Evolutionary conservation across 2,113 vertebrate species (phyloP).

Genomic region (Rhegmatorhina hoffmannsi): DNA sequence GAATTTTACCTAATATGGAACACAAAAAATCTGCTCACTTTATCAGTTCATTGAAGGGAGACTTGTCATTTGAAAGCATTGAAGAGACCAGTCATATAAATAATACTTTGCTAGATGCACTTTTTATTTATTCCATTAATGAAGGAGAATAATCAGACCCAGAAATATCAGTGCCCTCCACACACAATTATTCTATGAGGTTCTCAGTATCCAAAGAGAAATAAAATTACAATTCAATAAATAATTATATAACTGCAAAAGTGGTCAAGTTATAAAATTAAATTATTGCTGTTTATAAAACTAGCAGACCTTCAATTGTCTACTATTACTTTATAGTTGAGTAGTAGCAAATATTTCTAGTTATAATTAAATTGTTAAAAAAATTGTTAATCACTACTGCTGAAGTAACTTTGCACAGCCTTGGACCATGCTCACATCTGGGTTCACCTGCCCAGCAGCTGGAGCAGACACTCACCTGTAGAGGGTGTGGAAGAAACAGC

Average conservation of each 20-base stretch:
- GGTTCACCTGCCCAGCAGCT: slow-evolving; percentile 11
- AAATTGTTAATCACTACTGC: not conserved
- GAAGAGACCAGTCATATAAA: not conserved
- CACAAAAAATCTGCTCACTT: not conserved
- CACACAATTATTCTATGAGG: not conserved
- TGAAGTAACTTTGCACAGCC: not conserved
- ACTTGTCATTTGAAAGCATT: not conserved
- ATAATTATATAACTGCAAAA: not conserved
- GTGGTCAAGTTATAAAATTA: not conserved
- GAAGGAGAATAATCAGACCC: not conserved
- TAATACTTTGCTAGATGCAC: not conserved
- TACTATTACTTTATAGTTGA: not conserved
- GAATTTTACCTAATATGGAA: not conserved
- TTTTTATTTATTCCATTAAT: not conserved
- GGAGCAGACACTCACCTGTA: slow-evolving; percentile 88
- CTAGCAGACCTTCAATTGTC: not conserved
- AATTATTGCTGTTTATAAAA: not conserved
- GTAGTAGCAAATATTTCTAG: not conserved
- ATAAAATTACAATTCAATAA: not conserved
- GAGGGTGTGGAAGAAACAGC: slow-evolving; percentile 87
- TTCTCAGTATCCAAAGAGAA: not conserved
- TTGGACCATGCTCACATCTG: not conserved
- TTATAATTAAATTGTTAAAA: not conserved
- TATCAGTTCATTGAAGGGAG: not conserved
- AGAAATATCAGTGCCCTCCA: not conserved